phyloP scores from a whole-genome alignment of 2,113 vertebrate species.

The Rhinopomastus cyanomelas region DNA sequence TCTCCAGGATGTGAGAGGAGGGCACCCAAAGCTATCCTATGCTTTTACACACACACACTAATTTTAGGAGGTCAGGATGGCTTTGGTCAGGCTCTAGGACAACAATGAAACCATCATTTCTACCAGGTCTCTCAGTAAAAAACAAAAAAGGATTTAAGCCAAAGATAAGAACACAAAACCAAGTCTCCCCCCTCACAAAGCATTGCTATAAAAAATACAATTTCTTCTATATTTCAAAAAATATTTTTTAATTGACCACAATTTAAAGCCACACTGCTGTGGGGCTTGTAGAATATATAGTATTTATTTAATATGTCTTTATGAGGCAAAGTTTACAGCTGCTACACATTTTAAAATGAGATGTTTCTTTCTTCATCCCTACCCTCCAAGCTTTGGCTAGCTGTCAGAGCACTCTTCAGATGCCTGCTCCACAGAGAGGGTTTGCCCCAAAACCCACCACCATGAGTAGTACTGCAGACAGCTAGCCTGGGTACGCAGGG shows the following conservation, averaged over 20 bases:
- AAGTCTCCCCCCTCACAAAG: neutral
- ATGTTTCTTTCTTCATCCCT: fast-evolving
- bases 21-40: neutral
- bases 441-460: neutral
- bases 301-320: constrained; percentile 45
- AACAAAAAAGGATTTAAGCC: constrained; percentile 4
- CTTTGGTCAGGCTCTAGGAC: neutral
- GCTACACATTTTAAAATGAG: neutral
- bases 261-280: neutral
- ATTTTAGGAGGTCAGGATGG: neutral
- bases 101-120: neutral
- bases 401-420: neutral
- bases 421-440: fast-evolving
- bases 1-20: neutral
- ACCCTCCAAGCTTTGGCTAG: neutral
- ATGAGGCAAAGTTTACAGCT: neutral
- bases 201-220: constrained; percentile 61
- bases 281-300: constrained; percentile 22
- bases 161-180: constrained; percentile 7
- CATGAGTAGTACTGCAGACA: fast-evolving
- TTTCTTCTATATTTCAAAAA: constrained; percentile 39
- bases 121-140: constrained; percentile 11
- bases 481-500: fast-evolving
- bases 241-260: constrained; percentile 14
- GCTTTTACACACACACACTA: fast-evolving